Evolutionary conservation across 2,797 vertebrate species (phyloP), one percentile per base, ranked within the genome.

Genomic region (Syngnathus rostellatus): DNA sequence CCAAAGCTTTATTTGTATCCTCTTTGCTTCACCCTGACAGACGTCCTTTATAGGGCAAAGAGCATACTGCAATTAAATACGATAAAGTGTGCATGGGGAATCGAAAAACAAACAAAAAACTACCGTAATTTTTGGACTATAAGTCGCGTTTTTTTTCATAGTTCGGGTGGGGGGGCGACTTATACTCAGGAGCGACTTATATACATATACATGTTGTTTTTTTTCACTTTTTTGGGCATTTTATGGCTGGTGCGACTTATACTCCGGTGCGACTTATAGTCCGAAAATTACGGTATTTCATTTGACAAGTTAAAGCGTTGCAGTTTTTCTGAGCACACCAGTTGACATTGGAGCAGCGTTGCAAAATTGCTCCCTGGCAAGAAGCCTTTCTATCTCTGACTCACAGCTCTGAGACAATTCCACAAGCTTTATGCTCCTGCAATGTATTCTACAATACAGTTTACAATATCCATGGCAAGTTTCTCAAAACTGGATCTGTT

Each of bases 1-100:
- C 31, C 3, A 45, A 68, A 68, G 63, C 71, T 73, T 62, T 68
- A 8, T 60, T 60, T 23, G 31, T 50, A 62, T 62, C 40, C n/a
- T 43, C 11, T 62, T 43, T 43, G 17, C 38, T 19, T 60, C 17
- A 40, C 19, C 10, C 58, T 40, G 40, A 21, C 21, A 45, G 11
- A 14, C 14, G 40, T 5, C 39, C 40, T 62, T 62, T 62, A 17
- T 23, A 43, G 39, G 39, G 21, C 60, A 16, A 62, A 6, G 6
- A n/a, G 2, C 21, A 21, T n/a, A 51, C n/a, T 6, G 2, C 9
- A 51, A 51, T n/a, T 19, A 50, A 50, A 50, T 50, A 48, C 46
- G 17, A 48, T 48, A 16, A 17, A 48, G 31, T 58, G 14, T 31
- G 31, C 31, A 9, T 31, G 41, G 11, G 41, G 11, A 4, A 12